phyloP scores from a whole-genome alignment of 2,113 vertebrate genomes.

The Protobothrops flavoviridis region DNA sequence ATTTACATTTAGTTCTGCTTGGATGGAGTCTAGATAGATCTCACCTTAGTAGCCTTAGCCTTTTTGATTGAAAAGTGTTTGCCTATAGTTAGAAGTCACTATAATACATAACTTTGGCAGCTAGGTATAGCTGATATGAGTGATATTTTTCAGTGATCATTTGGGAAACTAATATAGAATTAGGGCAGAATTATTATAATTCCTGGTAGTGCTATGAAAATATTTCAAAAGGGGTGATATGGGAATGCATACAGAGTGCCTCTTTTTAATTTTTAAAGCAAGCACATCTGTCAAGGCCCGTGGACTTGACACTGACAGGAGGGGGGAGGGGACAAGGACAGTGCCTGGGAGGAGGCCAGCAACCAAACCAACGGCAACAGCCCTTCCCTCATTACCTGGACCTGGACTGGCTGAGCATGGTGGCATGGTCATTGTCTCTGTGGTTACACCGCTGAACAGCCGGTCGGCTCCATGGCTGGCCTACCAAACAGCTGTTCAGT shows the following conservation, averaged over 20 bases:
- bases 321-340: no score
- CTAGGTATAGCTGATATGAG: no score
- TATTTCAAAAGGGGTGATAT: neutral
- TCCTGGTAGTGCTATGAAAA: neutral
- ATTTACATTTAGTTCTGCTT: neutral
- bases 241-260: neutral
- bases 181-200: neutral
- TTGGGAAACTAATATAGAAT: neutral
- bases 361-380: no score
- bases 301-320: no score
- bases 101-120: neutral
- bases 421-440: no score
- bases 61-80: neutral
- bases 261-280: neutral
- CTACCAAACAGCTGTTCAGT: no score
- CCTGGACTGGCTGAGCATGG: no score
- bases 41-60: neutral
- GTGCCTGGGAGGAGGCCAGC: no score
- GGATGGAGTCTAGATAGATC: neutral
- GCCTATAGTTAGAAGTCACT: neutral
- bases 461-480: no score
- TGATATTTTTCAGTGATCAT: neutral
- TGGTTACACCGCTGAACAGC: no score
- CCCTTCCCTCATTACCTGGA: no score
- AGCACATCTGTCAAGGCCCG: neutral